phyloP scores from a whole-genome alignment of 1,140 invertebrate genomes.

The Sitobion miscanthi region DNA sequence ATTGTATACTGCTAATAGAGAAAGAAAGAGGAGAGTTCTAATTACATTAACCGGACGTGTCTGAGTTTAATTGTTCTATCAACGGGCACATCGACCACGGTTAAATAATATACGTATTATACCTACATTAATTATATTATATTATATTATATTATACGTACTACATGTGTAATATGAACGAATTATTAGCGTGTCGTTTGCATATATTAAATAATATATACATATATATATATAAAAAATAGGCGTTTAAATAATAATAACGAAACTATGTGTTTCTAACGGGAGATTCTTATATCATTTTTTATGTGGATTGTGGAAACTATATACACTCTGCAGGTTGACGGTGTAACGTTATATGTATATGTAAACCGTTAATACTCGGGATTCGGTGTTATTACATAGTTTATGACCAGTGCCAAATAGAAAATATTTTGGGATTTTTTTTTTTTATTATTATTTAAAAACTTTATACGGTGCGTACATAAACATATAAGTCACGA shows the following conservation, averaged over 20 bases:
- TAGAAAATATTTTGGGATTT: constrained; percentile 21
- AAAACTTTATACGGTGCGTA: not conserved
- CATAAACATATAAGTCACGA: constrained; percentile 3
- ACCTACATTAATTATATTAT: not conserved
- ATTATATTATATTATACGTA: not conserved
- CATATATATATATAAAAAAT: not conserved
- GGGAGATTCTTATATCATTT: not conserved
- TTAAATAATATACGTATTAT: not conserved
- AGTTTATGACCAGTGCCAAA: constrained; percentile 6
- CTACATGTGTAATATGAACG: not conserved
- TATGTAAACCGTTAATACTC: not conserved
- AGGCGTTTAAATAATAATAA: not conserved
- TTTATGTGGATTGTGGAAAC: not conserved
- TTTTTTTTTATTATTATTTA: not conserved
- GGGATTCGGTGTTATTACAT: not conserved
- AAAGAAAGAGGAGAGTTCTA: constrained; percentile 16
- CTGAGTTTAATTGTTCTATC: constrained; percentile 14
- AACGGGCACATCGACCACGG: not conserved
- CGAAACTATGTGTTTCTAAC: not conserved
- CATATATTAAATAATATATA: not conserved
- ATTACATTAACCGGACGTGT: constrained; percentile 24
- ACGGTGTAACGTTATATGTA: not conserved
- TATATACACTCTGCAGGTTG: not conserved
- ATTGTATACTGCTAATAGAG: not conserved
- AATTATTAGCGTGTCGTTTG: constrained; percentile 12